A percentile compares a stretch with the other conserved stretches of the same genome.
These are phyloP conservation scores for Ceratina australensis DNA, from an alignment of 1,140 invertebrate genomes.

Conservation along the genomic window DNA sequence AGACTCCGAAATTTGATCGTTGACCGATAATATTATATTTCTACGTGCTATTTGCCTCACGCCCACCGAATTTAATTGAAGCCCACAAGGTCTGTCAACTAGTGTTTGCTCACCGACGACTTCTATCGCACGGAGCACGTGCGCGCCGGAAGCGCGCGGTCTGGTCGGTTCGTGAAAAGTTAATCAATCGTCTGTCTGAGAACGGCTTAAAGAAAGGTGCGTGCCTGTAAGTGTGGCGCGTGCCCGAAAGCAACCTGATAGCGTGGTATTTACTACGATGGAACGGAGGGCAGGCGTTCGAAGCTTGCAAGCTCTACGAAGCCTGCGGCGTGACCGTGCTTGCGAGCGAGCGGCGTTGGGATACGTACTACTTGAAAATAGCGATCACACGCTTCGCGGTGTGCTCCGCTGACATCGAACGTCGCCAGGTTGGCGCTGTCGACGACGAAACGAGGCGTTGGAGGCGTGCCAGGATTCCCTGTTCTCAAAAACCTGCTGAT, in stretches of 20 bases:
- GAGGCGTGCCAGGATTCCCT: slow-evolving; percentile 30
- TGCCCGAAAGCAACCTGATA: slow-evolving; percentile 8
- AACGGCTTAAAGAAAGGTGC: not conserved
- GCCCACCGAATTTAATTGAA: not conserved
- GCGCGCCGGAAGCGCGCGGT: slow-evolving; percentile 10
- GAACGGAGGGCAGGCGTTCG: not conserved
- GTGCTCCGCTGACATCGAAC: slow-evolving; percentile 43
- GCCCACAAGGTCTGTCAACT: not conserved
- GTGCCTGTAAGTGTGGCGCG: slow-evolving; percentile 2
- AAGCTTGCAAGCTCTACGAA: slow-evolving; percentile 12
- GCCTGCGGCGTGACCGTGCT: slow-evolving; percentile 15
- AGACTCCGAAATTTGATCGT: not conserved
- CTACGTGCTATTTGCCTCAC: not conserved
- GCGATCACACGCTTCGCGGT: slow-evolving; percentile 51
- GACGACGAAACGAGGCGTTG: not conserved
- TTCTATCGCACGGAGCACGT: slow-evolving; percentile 8
- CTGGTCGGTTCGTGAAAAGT: slow-evolving; percentile 6
- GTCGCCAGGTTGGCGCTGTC: slow-evolving; percentile 5
- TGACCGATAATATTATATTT: not conserved
- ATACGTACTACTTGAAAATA: slow-evolving; percentile 62
- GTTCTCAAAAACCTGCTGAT: not conserved
- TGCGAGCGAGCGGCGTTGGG: slow-evolving; percentile 2
- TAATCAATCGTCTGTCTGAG: slow-evolving; percentile 11
- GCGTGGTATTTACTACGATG: not conserved
- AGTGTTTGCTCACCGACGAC: not conserved